A percentile compares a stretch with the other conserved stretches of the same genome.
These are phyloP conservation scores for Tetragnatha versicolor DNA, from an alignment of 1,140 invertebrate genomes.

Conservation along the genomic window DNA sequence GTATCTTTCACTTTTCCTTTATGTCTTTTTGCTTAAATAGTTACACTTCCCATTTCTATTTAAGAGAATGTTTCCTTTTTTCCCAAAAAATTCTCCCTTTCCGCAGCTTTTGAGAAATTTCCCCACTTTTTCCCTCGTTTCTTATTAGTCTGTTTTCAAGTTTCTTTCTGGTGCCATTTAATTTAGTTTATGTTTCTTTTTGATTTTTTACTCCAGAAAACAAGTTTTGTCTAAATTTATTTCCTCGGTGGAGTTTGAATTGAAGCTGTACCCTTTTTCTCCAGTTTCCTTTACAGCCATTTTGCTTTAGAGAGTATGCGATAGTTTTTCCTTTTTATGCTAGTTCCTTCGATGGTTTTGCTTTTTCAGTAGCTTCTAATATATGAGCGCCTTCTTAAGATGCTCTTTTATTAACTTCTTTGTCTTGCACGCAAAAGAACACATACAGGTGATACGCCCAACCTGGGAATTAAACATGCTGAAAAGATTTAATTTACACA, in stretches of 20 bases:
- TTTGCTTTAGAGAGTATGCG: not conserved
- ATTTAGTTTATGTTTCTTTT: constrained; percentile 1
- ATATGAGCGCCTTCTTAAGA: too few species aligned
- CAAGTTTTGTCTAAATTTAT: not conserved
- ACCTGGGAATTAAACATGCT: too few species aligned
- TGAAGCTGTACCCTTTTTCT: not conserved
- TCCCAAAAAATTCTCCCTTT: not conserved
- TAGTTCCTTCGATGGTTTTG: not conserved
- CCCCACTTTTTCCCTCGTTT: not conserved
- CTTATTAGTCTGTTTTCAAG: too few species aligned
- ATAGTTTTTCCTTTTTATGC: not conserved
- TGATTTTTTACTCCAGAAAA: not conserved
- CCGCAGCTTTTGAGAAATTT: not conserved
- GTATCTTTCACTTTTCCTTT: not conserved
- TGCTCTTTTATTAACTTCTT: too few species aligned
- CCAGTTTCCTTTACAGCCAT: not conserved
- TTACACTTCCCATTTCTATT: constrained; percentile 9
- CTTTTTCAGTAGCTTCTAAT: too few species aligned
- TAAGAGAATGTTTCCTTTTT: constrained; percentile 7
- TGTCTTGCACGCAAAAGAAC: too few species aligned
- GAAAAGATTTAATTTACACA: too few species aligned
- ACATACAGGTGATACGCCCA: too few species aligned
- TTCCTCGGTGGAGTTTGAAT: not conserved
- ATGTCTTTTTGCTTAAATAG: not conserved
- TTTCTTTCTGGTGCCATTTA: not conserved